Conservation (phyloP, 1,140 invertebrate genomes). For the Aporrectodea caliginosa region DNA sequence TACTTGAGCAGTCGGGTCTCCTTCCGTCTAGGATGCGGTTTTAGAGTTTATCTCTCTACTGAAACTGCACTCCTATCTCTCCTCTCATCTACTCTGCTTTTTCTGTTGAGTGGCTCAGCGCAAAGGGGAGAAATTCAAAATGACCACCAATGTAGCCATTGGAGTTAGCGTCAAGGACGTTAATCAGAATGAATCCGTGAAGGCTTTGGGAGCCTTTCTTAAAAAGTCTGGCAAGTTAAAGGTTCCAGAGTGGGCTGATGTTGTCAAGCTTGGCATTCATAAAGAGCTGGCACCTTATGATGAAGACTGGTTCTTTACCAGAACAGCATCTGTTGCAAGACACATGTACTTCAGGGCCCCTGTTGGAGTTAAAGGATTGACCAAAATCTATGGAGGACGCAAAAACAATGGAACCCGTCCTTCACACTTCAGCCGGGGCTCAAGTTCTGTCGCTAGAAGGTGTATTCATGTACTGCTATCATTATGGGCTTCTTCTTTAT, state of each 20-base stretch:
- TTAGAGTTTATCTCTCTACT: no score
- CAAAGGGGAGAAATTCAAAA: no score
- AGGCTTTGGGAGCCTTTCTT: conserved; percentile 86
- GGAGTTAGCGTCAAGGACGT: conserved; percentile 94
- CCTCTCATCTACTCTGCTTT: no score
- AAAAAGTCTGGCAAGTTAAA: conserved; percentile 99
- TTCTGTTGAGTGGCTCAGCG: no score
- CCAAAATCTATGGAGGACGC: conserved; percentile 92
- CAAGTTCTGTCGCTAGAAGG: conserved; percentile 85
- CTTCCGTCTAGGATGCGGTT: no score
- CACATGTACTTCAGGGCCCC: conserved; percentile 93
- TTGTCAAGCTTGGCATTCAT: conserved; percentile 88
- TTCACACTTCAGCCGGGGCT: conserved; percentile 86
- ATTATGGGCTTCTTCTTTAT: no score
- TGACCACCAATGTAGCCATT: no score
- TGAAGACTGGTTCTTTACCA: conserved; percentile 94
- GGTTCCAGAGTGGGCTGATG: conserved; percentile 93
- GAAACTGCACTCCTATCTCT: no score
- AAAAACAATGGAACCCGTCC: conserved; percentile 92
- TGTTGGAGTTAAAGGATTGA: conserved; percentile 87
- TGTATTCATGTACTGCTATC: conserved; percentile 86
- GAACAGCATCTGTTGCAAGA: conserved; percentile 85
- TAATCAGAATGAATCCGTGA: conserved; percentile 93
- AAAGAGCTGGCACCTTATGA: conserved; percentile 97
- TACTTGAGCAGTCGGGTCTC: no score